Conservation (phyloP, 2,888 invertebrate genomes). For the Catotricha subobsoleta region DNA sequence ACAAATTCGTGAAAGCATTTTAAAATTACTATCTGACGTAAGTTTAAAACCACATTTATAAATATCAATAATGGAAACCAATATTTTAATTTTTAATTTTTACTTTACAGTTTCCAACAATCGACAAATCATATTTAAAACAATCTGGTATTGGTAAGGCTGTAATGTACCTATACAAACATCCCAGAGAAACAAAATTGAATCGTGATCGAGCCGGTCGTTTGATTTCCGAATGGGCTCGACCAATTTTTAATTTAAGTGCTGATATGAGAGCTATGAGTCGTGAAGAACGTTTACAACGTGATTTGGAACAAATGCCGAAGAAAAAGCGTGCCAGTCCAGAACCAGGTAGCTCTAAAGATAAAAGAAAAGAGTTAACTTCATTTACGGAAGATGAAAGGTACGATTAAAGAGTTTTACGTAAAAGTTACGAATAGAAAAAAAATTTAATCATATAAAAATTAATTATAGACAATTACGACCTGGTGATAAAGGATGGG, state of each 20-base stretch:
- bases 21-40: constrained; percentile 62
- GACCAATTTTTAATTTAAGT: constrained; percentile 92
- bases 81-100: too few species aligned
- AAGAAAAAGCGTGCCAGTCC: constrained; percentile 20
- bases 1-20: constrained; percentile 73
- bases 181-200: constrained; percentile 87
- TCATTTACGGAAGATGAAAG: constrained; percentile 35
- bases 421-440: not conserved
- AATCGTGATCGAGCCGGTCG: constrained; percentile 82
- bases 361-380: constrained; percentile 39
- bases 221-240: constrained; percentile 92
- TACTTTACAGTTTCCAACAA: constrained; percentile 48
- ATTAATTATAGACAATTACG: constrained; percentile 46
- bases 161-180: constrained; percentile 98
- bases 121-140: constrained; percentile 77
- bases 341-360: constrained; percentile 31
- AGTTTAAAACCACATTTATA: constrained; percentile 18
- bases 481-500: constrained; percentile 93
- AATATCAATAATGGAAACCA: not conserved
- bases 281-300: constrained; percentile 82
- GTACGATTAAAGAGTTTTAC: constrained; percentile 22
- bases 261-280: constrained; percentile 82
- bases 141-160: constrained; percentile 97
- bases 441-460: constrained; percentile 4
- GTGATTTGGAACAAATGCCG: constrained; percentile 77